Evolutionary conservation across 2,113 vertebrate species (phyloP).

Genomic region (Labeo rohita): DNA sequence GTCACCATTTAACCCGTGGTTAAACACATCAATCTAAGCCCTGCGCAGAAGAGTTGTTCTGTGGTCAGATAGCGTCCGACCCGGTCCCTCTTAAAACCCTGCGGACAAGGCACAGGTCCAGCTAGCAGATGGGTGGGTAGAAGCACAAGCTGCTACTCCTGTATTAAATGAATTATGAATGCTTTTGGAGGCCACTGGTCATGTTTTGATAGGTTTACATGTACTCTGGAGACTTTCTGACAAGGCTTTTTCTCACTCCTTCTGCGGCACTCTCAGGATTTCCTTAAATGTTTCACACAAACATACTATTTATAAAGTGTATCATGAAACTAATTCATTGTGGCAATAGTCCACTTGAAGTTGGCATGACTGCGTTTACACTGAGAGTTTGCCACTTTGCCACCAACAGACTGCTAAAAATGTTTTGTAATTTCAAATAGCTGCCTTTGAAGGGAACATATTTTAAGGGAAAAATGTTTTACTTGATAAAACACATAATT

Average conservation of each 20-base stretch:
- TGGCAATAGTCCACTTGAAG: background rate
- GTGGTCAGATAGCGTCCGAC: background rate
- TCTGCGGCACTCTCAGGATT: background rate
- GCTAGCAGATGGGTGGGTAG: constrained; percentile 37
- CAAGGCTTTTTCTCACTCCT: constrained; percentile 1
- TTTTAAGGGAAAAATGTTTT: background rate
- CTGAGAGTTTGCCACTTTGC: background rate
- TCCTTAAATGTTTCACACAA: background rate
- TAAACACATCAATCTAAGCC: background rate
- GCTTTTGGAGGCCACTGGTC: constrained; percentile 41
- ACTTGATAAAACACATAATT: background rate
- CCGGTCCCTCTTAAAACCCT: constrained; percentile 8
- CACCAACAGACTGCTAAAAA: background rate
- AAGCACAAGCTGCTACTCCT: constrained; percentile 43
- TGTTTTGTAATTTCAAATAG: background rate
- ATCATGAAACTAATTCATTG: constrained; percentile 1
- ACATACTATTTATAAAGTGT: constrained; percentile 19
- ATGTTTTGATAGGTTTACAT: constrained; percentile 43
- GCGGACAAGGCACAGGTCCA: constrained; percentile 9
- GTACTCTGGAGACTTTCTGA: constrained; percentile 40
- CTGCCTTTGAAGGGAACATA: background rate
- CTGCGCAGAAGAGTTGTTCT: background rate
- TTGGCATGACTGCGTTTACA: background rate
- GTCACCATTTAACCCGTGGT: background rate
- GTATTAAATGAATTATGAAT: constrained; percentile 48